A percentile compares a stretch with the other conserved stretches of the same genome.
phyloP scores from a whole-genome alignment of 2,113 vertebrate species.

The Psittacula cyanocephala region DNA sequence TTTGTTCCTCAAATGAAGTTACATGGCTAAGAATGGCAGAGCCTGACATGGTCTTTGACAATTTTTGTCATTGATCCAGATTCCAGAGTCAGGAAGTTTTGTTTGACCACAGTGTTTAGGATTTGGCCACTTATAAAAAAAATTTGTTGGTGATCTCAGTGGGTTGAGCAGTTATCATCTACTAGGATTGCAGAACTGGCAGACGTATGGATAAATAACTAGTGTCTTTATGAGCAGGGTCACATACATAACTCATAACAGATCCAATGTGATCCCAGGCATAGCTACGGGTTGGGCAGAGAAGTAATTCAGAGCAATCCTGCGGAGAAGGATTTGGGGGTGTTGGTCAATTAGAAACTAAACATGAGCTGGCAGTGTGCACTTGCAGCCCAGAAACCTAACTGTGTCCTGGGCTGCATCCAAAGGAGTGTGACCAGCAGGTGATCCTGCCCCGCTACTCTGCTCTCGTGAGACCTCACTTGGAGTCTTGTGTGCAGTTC shows the following conservation, averaged over 20 bases:
- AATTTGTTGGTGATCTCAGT: rapidly evolving
- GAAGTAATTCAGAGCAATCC: background rate
- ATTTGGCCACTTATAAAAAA: background rate
- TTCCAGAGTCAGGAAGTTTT: background rate
- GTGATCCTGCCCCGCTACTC: background rate
- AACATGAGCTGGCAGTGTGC: background rate
- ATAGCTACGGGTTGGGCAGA: background rate
- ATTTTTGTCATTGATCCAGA: background rate
- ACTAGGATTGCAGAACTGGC: background rate
- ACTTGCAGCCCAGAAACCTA: background rate
- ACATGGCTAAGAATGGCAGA: background rate
- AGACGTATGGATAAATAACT: background rate
- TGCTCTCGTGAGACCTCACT: too few species aligned
- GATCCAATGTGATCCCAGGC: background rate
- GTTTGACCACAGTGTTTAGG: rapidly evolving
- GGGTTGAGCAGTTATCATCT: background rate
- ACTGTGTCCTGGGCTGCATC: background rate
- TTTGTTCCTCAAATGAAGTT: background rate
- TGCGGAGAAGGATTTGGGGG: background rate
- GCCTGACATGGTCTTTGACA: background rate
- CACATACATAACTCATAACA: background rate
- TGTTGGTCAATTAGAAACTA: background rate
- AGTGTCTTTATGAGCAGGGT: background rate
- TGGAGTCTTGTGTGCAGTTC: too few species aligned
- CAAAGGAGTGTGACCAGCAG: background rate